Evolutionary conservation across 2,113 vertebrate genomes (phyloP).

Genomic region (Piprites chloris): DNA sequence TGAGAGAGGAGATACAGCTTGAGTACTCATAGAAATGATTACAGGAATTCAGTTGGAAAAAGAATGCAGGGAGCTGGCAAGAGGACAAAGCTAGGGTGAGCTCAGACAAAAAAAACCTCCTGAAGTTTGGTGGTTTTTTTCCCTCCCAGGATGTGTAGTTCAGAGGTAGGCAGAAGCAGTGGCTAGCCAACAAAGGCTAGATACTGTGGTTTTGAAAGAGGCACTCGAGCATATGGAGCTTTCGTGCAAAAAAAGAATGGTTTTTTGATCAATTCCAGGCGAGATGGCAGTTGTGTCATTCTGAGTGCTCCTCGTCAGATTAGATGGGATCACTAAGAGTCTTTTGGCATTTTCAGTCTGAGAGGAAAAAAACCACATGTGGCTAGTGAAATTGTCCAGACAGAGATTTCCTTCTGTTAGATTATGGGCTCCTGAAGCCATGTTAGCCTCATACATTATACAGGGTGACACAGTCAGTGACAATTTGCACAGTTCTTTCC

Average conservation of each 20-base stretch:
- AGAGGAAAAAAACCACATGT: neutral
- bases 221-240: conserved; percentile 56
- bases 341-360: conserved; percentile 35
- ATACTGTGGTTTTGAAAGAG: conserved; percentile 61
- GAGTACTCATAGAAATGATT: neutral
- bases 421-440: neutral
- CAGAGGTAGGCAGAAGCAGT: conserved; percentile 51
- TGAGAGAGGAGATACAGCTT: neutral
- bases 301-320: conserved; percentile 29
- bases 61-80: conserved; percentile 26
- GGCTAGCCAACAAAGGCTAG: conserved; percentile 58
- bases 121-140: neutral
- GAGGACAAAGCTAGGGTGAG: conserved; percentile 10
- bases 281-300: conserved; percentile 57
- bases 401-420: neutral
- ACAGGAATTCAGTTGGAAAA: conserved; percentile 15
- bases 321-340: conserved; percentile 36
- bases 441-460: neutral
- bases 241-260: conserved; percentile 46
- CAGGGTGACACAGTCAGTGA: neutral
- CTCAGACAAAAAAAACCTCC: conserved; percentile 6
- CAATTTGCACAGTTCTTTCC: neutral
- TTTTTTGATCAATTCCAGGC: conserved; percentile 60
- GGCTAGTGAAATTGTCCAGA: conserved; percentile 22
- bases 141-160: conserved; percentile 44